Percentiles rank a stretch among this genome's conserved stretches.
These are phyloP conservation scores for Cantharis rufa DNA, from an alignment of 2,888 invertebrate genomes.

Conservation along the genomic window DNA sequence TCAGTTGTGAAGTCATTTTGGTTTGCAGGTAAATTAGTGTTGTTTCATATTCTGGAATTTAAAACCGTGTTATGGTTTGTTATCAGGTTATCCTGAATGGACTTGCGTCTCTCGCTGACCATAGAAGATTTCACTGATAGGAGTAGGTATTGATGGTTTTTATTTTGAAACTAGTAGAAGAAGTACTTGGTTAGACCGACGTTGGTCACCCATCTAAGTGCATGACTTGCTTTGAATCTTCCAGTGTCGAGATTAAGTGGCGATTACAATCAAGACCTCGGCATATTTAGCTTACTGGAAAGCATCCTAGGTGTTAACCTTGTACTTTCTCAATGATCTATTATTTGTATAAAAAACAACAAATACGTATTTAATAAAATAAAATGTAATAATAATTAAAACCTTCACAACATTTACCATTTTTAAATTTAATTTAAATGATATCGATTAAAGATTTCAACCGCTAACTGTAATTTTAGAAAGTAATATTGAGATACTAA, in stretches of 20 bases:
- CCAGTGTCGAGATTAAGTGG: background rate
- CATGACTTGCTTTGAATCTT: background rate
- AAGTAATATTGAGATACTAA: background rate
- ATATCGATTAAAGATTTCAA: background rate
- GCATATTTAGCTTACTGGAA: background rate
- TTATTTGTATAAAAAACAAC: background rate
- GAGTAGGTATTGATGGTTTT: too few relatives aligned
- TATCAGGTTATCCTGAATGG: too few relatives aligned
- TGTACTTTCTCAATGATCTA: background rate
- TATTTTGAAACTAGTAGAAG: too few relatives aligned
- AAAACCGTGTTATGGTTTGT: too few relatives aligned
- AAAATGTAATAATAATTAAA: background rate
- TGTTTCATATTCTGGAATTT: too few relatives aligned
- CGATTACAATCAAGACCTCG: background rate
- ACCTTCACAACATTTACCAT: background rate
- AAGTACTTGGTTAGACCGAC: too few relatives aligned
- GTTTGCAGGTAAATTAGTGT: too few relatives aligned
- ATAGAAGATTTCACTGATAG: too few relatives aligned
- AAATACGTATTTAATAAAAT: background rate
- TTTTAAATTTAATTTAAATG: background rate
- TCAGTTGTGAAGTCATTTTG: too few relatives aligned
- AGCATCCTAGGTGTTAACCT: background rate
- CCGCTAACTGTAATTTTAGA: slow-evolving; percentile 1
- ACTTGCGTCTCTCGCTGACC: too few relatives aligned
- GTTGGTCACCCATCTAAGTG: too few relatives aligned